Evolutionary conservation across 2,797 vertebrate genomes (phyloP).

Genomic region (Diglossa cyanea): DNA sequence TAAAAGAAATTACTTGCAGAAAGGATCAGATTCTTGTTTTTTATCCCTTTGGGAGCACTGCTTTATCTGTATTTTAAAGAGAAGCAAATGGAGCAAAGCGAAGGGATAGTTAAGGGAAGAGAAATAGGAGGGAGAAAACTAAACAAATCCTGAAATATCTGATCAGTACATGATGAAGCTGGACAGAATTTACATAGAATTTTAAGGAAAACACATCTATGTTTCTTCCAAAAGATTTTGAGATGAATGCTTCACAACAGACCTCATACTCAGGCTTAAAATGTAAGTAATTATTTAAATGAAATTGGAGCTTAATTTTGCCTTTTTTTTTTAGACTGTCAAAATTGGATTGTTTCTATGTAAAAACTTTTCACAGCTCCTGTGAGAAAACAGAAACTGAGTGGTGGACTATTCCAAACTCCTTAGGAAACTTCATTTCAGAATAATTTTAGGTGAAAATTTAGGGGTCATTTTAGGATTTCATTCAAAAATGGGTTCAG

Average conservation of each 20-base stretch:
- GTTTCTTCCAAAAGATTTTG: background rate
- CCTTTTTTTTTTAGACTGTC: accelerated
- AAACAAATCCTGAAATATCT: background rate
- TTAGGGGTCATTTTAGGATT: background rate
- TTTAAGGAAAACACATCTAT: background rate
- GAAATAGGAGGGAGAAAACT: background rate
- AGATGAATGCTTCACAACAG: background rate
- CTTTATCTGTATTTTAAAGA: background rate
- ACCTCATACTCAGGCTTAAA: background rate
- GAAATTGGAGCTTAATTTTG: background rate
- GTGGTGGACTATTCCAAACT: background rate
- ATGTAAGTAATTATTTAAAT: background rate
- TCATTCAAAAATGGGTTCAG: background rate
- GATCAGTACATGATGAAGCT: background rate
- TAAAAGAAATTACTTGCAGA: background rate
- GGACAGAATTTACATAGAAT: background rate
- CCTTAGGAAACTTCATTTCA: background rate
- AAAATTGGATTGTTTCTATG: background rate
- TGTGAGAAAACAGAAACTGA: background rate
- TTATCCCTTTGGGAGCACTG: background rate
- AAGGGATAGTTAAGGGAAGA: background rate
- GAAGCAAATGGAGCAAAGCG: background rate
- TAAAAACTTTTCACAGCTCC: background rate
- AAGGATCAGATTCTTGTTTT: background rate
- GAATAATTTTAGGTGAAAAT: background rate